Evolutionary conservation across 2,888 invertebrate genomes (phyloP).

Genomic region (Caenorhabditis angaria): DNA sequence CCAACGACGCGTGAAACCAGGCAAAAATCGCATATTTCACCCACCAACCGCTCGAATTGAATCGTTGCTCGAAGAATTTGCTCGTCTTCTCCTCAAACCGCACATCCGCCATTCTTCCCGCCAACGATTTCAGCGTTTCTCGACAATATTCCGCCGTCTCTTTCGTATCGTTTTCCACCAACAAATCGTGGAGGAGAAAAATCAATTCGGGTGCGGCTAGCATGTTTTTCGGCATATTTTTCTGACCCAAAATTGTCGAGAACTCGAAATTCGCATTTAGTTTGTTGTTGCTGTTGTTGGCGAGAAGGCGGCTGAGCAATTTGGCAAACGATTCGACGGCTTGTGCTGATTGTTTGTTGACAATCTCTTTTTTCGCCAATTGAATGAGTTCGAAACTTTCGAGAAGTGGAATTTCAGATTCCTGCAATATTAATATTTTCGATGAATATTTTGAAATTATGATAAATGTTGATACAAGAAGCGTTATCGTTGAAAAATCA

Average conservation of each 20-base stretch:
- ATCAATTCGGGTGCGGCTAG: neutral
- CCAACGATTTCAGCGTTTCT: conserved; percentile 28
- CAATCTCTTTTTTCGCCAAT: conserved; percentile 8
- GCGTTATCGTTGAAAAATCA: too few relatives aligned
- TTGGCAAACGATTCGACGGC: conserved; percentile 14
- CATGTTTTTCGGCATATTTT: neutral
- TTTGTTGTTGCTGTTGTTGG: conserved; percentile 23
- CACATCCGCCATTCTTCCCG: conserved; percentile 8
- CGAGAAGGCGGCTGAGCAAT: conserved; percentile 24
- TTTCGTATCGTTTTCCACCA: neutral
- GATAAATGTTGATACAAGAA: too few relatives aligned
- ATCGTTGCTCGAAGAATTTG: neutral
- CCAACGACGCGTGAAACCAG: conserved; percentile 10
- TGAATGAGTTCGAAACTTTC: conserved; percentile 15
- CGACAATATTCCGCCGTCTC: conserved; percentile 18
- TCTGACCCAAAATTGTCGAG: neutral
- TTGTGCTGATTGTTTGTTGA: conserved; percentile 10
- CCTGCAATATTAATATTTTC: too few relatives aligned
- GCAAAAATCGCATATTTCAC: conserved; percentile 26
- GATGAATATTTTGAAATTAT: too few relatives aligned
- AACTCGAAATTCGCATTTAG: conserved; percentile 17
- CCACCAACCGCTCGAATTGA: conserved; percentile 33
- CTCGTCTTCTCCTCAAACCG: conserved; percentile 11
- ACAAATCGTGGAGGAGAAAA: neutral
- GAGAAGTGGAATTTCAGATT: conserved; percentile 8